These are phyloP conservation scores for Asteroscopus sphinx DNA, from an alignment of 2,888 invertebrate species.

Conservation along the genomic window DNA sequence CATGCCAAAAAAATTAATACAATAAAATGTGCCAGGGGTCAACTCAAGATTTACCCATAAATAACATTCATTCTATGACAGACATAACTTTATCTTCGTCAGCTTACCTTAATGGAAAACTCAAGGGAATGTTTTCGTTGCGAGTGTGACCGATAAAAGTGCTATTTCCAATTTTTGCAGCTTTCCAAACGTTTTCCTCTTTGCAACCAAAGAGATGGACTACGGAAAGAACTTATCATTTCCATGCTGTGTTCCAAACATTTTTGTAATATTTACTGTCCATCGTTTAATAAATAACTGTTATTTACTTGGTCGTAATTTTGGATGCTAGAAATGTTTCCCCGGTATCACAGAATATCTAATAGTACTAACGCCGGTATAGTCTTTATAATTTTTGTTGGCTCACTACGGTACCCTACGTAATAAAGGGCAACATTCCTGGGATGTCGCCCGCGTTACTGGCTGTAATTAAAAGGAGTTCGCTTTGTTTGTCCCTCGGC, in stretches of 20 bases:
- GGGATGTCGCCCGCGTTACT: constrained; percentile 32
- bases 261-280: background rate
- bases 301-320: constrained; percentile 4
- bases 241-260: background rate
- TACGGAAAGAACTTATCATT: constrained; percentile 18
- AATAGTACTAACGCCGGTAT: too few relatives aligned
- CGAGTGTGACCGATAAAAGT: constrained; percentile 6
- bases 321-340: background rate
- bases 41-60: too few relatives aligned
- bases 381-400: constrained; percentile 26
- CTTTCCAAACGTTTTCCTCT: constrained; percentile 9
- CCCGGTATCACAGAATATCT: too few relatives aligned
- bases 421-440: constrained; percentile 51
- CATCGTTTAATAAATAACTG: background rate
- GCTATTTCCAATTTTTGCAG: constrained; percentile 14
- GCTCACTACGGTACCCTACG: constrained; percentile 14
- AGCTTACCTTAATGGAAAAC: constrained; percentile 11
- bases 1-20: too few relatives aligned
- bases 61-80: constrained; percentile 21
- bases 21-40: too few relatives aligned
- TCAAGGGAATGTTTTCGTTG: constrained; percentile 9
- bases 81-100: constrained; percentile 18
- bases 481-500: constrained; percentile 26
- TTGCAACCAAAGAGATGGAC: constrained; percentile 16
- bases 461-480: constrained; percentile 56